These are phyloP conservation scores for Eulemur rubriventer DNA, from an alignment of 2,797 vertebrate species.

Conservation along the genomic window DNA sequence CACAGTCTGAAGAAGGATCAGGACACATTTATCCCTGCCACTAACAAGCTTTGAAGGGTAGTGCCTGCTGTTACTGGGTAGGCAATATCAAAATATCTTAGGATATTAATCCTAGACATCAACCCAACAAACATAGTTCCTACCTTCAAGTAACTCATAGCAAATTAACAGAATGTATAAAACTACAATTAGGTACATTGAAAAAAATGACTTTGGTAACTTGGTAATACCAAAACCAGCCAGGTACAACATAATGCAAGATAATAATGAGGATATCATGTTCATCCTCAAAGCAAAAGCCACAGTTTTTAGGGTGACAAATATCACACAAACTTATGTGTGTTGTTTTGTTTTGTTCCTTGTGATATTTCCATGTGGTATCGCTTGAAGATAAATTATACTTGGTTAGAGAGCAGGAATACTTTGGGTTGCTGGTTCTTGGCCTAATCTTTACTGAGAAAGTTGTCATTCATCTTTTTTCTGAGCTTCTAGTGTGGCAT, in stretches of 20 bases:
- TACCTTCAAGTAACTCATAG: neutral
- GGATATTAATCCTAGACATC: neutral
- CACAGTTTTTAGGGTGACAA: neutral
- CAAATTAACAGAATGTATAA: neutral
- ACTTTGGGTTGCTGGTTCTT: neutral
- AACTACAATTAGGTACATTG: neutral
- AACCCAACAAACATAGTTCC: neutral
- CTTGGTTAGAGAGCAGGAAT: neutral
- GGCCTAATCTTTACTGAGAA: neutral
- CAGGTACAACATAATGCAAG: neutral
- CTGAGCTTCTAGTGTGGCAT: neutral
- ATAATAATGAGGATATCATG: neutral
- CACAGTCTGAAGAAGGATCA: neutral
- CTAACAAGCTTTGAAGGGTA: neutral
- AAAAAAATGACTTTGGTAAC: neutral
- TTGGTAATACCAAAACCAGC: neutral
- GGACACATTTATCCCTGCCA: neutral
- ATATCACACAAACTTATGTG: neutral
- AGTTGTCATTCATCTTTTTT: neutral
- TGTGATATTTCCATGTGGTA: neutral
- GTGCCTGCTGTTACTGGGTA: too few relatives aligned
- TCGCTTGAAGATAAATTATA: neutral
- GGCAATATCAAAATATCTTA: neutral
- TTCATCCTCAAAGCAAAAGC: neutral
- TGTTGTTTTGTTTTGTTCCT: neutral